Conservation (phyloP, 2,797 vertebrate genomes). For the Pachyuromys duprasi region DNA sequence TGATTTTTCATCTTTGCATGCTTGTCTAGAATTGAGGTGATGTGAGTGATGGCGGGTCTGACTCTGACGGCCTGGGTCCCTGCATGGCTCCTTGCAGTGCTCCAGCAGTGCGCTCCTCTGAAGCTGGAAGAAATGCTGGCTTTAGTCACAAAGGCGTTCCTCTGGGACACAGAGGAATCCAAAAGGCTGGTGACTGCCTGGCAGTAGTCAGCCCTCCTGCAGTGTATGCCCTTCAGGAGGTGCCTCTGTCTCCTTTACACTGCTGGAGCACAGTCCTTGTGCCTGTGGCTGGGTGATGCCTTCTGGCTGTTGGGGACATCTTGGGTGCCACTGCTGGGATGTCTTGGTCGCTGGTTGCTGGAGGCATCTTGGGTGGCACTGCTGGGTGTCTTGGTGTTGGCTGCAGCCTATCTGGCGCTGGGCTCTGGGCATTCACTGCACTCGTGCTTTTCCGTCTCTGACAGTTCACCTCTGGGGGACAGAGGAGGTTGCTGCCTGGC, state of each 20-base stretch:
- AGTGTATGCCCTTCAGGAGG: rapidly evolving
- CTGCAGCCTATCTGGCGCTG: conserved; percentile 73
- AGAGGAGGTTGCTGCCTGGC: conserved; percentile 97
- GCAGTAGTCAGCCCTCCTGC: background rate
- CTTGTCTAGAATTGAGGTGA: conserved; percentile 65
- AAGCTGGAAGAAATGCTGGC: background rate
- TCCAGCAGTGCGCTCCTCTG: background rate
- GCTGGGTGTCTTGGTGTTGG: conserved; percentile 60
- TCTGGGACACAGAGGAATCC: background rate
- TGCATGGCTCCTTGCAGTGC: background rate
- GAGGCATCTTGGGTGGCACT: background rate
- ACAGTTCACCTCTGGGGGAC: conserved; percentile 98
- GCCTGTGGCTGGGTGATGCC: background rate
- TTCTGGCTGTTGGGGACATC: background rate
- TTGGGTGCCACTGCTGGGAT: background rate
- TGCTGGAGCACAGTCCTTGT: background rate
- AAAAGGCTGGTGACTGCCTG: background rate
- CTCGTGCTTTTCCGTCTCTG: conserved; percentile 89
- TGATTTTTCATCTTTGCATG: conserved; percentile 77
- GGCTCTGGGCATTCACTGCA: conserved; percentile 88
- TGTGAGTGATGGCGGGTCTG: background rate
- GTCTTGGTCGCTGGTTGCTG: background rate
- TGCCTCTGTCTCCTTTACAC: background rate
- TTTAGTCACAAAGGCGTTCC: background rate
- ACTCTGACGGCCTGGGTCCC: background rate